phyloP scores from a whole-genome alignment of 2,113 vertebrate genomes.

The Redunca redunca region DNA sequence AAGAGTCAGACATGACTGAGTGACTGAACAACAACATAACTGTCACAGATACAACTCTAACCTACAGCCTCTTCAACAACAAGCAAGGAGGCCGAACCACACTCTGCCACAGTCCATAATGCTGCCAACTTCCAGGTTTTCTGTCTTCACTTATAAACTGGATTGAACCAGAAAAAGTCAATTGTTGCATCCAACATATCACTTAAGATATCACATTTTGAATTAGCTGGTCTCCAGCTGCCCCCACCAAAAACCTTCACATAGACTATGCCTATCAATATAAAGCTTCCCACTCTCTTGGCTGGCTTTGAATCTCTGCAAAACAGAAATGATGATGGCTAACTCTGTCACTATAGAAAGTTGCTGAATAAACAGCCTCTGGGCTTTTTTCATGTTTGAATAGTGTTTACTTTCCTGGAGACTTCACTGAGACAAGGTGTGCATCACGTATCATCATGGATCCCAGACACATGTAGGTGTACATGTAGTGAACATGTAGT shows the following conservation, averaged over 20 bases:
- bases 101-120: not conserved
- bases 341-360: not conserved
- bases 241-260: not conserved
- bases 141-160: not conserved
- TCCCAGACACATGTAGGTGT: not conserved
- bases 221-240: not conserved
- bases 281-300: not conserved
- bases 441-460: not conserved
- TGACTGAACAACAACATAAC: not conserved
- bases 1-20: not conserved
- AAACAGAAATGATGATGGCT: not conserved
- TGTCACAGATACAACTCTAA: not conserved
- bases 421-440: not conserved
- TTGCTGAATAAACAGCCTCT: not conserved
- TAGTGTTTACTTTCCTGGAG: not conserved
- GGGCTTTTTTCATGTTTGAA: not conserved
- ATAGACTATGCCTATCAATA: accelerated
- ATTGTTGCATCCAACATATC: not conserved
- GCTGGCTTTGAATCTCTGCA: not conserved
- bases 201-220: not conserved
- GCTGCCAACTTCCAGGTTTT: not conserved
- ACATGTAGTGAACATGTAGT: not conserved
- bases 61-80: not conserved
- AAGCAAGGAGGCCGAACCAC: not conserved
- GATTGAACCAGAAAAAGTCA: not conserved